A percentile compares a stretch with the other conserved stretches of the same genome.
Conservation (phyloP, 2,888 invertebrate genomes). For the Eupeodes latifasciatus region DNA sequence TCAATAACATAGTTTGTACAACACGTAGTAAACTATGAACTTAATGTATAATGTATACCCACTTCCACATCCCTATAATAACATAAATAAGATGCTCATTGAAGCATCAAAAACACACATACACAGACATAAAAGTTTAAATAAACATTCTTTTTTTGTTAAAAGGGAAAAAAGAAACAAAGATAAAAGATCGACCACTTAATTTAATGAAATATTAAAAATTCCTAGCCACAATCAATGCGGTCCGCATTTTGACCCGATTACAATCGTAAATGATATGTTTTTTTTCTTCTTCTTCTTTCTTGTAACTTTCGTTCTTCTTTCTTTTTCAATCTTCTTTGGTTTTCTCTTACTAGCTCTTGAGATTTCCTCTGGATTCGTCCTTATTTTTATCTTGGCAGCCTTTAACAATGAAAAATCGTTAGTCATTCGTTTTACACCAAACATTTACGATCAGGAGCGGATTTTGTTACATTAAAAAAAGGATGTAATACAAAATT, state of each 20-base stretch:
- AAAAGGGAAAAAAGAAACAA: background rate
- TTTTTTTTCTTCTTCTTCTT: slow-evolving; percentile 17
- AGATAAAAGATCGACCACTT: slow-evolving; percentile 79
- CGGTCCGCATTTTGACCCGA: slow-evolving; percentile 71
- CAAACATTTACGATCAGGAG: background rate
- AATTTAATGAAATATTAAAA: slow-evolving; percentile 84
- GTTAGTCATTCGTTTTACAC: slow-evolving; percentile 70
- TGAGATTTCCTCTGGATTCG: background rate
- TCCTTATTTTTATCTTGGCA: slow-evolving; percentile 38
- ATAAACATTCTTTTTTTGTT: slow-evolving; percentile 11
- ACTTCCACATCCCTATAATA: no score
- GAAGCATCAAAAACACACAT: background rate
- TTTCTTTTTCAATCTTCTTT: background rate
- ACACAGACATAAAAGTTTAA: background rate
- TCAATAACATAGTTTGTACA: background rate
- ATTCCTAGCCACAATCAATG: slow-evolving; percentile 78
- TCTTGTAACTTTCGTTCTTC: background rate
- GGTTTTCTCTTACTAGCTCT: background rate
- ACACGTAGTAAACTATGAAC: background rate
- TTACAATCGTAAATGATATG: slow-evolving; percentile 66
- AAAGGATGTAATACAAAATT: background rate
- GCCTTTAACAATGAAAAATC: slow-evolving; percentile 63
- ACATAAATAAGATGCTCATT: background rate
- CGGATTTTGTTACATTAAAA: background rate
- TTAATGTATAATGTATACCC: background rate